A percentile compares a stretch with the other conserved stretches of the same genome.
Conservation (phyloP, 2,113 vertebrate genomes). For the Dendropsophus ebraccatus region DNA sequence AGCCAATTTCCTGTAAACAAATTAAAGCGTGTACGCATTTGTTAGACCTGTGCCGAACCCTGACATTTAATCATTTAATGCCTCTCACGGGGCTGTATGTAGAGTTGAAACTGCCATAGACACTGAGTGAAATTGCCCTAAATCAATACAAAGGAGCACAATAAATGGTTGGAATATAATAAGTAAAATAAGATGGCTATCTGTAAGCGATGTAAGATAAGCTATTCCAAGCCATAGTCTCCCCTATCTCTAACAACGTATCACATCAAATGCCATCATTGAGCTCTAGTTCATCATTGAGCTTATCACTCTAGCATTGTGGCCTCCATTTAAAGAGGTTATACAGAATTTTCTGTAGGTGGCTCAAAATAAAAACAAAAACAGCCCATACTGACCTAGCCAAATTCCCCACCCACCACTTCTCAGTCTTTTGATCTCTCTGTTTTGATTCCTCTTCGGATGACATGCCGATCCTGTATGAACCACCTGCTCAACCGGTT, state of each 20-base stretch:
- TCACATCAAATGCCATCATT: background rate
- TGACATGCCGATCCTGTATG: too few relatives aligned
- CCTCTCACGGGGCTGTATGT: background rate
- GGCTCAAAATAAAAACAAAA: too few relatives aligned
- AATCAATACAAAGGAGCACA: background rate
- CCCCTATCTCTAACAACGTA: background rate
- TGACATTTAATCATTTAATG: conserved; percentile 24
- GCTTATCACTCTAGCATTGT: background rate
- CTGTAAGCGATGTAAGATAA: background rate
- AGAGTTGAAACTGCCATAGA: background rate
- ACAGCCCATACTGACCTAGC: too few relatives aligned
- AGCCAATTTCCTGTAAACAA: conserved; percentile 22
- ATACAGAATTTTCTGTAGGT: too few relatives aligned
- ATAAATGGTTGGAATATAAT: background rate
- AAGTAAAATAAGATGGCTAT: background rate
- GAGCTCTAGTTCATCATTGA: background rate
- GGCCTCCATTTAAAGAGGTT: too few relatives aligned
- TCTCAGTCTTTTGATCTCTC: too few relatives aligned
- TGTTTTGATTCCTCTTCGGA: too few relatives aligned
- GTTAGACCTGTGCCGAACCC: conserved; percentile 3
- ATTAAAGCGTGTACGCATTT: conserved; percentile 10
- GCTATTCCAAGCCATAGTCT: background rate
- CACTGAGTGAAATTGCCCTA: background rate
- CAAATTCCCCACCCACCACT: too few relatives aligned
- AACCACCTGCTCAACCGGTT: too few relatives aligned